Conservation (phyloP, 2,888 invertebrate genomes). For the Mesorhabditis belari region DNA sequence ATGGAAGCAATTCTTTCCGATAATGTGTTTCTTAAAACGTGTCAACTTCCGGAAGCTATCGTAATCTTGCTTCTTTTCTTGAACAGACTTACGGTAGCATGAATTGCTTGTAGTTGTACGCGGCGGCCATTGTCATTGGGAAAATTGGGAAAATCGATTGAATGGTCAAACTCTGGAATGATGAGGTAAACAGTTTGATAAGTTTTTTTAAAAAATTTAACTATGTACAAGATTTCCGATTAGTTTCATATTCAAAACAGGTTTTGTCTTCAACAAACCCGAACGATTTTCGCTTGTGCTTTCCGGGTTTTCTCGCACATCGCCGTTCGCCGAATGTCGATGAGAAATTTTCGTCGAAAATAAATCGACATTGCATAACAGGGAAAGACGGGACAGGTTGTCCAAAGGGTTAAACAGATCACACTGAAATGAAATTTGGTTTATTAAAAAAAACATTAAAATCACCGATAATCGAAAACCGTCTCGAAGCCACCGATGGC, state of each 20-base stretch:
- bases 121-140: not conserved
- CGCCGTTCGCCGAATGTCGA: not conserved
- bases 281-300: not conserved
- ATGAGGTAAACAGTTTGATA: too few relatives aligned
- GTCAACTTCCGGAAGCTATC: too few relatives aligned
- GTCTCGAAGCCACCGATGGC: too few relatives aligned
- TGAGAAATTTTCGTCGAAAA: not conserved
- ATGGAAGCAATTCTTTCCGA: too few relatives aligned
- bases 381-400: not conserved
- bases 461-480: too few relatives aligned
- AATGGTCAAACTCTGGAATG: not conserved
- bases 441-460: not conserved
- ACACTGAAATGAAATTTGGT: not conserved
- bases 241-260: too few relatives aligned
- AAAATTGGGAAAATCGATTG: not conserved
- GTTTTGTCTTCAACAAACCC: not conserved
- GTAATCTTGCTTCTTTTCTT: too few relatives aligned
- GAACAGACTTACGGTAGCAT: not conserved
- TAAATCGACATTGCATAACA: not conserved
- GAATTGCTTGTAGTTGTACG: not conserved
- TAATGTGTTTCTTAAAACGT: too few relatives aligned
- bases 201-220: too few relatives aligned
- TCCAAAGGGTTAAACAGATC: not conserved
- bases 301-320: not conserved
- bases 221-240: too few relatives aligned